These are phyloP conservation scores for Griposia aprilina DNA, from an alignment of 2,888 invertebrate species.

Conservation along the genomic window DNA sequence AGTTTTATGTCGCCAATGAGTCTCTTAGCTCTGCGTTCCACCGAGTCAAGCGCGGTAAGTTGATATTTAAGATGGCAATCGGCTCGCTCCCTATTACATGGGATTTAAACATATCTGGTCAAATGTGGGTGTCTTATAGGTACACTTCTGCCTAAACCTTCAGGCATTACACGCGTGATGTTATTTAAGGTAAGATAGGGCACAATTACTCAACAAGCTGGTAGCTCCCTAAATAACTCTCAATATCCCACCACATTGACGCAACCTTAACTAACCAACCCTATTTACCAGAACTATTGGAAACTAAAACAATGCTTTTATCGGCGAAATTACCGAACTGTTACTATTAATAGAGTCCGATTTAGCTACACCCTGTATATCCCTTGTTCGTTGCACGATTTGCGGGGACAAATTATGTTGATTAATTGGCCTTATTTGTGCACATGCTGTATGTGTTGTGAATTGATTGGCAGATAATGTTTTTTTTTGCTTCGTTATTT, in stretches of 20 bases:
- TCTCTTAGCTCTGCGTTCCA: no score
- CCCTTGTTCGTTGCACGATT: slow-evolving; percentile 30
- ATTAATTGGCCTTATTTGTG: slow-evolving; percentile 58
- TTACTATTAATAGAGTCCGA: slow-evolving; percentile 13
- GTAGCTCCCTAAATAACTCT: slow-evolving; percentile 12
- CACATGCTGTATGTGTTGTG: slow-evolving; percentile 37
- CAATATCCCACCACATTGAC: neutral
- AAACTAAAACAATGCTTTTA: slow-evolving; percentile 34
- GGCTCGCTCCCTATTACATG: neutral
- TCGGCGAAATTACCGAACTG: slow-evolving; percentile 17
- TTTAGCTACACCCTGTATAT: slow-evolving; percentile 41
- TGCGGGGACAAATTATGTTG: slow-evolving; percentile 56
- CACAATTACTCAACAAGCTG: neutral
- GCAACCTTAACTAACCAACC: slow-evolving; percentile 20
- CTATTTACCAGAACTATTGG: slow-evolving; percentile 9
- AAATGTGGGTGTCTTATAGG: neutral
- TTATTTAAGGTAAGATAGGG: neutral
- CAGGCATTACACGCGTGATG: neutral
- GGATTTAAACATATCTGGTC: no score
- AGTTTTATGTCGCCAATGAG: no score
- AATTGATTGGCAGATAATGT: slow-evolving; percentile 37
- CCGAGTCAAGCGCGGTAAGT: no score
- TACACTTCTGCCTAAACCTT: neutral
- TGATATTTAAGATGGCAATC: neutral
- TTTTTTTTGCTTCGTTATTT: no score